Evolutionary conservation across 2,888 invertebrate species (phyloP).

Genomic region (Biston betularia): DNA sequence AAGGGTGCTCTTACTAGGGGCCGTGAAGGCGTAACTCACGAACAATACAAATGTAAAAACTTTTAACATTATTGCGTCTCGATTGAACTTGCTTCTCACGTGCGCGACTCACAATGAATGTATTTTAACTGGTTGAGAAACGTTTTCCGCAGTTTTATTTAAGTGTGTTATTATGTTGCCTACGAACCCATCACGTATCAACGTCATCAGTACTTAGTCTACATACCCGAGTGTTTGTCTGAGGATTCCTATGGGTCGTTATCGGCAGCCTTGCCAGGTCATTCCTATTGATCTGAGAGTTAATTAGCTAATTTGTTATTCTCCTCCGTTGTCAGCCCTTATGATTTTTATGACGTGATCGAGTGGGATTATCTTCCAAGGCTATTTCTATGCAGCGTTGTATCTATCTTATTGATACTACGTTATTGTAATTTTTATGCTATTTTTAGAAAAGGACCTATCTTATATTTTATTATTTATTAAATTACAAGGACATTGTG

Average conservation of each 20-base stretch:
- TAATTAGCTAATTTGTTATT: constrained; percentile 16
- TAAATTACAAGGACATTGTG: too few species aligned
- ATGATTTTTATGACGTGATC: constrained; percentile 20
- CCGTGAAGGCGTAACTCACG: constrained; percentile 53
- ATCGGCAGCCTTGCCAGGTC: constrained; percentile 25
- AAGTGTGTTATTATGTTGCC: constrained; percentile 42
- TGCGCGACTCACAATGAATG: constrained; percentile 64
- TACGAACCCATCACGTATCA: constrained; percentile 18
- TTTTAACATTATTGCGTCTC: constrained; percentile 65
- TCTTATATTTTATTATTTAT: too few species aligned
- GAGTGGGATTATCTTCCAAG: constrained; percentile 3
- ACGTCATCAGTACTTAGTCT: constrained; percentile 20
- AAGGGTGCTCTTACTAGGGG: constrained; percentile 54
- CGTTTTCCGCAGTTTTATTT: constrained; percentile 51
- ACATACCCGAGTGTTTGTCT: constrained; percentile 29
- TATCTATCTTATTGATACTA: not conserved
- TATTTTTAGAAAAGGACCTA: not conserved
- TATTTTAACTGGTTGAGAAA: constrained; percentile 70
- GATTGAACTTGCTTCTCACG: constrained; percentile 62
- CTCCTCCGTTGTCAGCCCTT: constrained; percentile 27
- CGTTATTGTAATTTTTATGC: not conserved
- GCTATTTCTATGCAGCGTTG: constrained; percentile 14
- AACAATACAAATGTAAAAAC: constrained; percentile 57
- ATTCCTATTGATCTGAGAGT: constrained; percentile 16
- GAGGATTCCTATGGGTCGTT: constrained; percentile 31